Evolutionary conservation across 2,797 vertebrate genomes (phyloP).

Genomic region (Channallabes apus): DNA sequence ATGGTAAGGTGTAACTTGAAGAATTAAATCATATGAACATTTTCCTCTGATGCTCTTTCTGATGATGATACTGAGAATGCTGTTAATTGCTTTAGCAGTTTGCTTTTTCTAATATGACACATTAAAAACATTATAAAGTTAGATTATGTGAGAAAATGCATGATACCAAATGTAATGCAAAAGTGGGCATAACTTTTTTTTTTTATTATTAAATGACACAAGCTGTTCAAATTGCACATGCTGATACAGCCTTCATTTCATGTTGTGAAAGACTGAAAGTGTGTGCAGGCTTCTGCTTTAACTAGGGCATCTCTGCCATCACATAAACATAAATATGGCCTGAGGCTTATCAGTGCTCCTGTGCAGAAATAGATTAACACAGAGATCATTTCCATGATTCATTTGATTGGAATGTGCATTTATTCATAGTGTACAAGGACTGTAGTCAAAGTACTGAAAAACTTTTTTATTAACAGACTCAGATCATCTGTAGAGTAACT

Average conservation of each 20-base stretch:
- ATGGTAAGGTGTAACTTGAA: neutral
- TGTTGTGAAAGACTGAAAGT: slow-evolving; percentile 3
- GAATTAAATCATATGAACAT: neutral
- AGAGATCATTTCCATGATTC: neutral
- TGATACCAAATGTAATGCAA: too few species aligned
- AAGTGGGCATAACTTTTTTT: too few species aligned
- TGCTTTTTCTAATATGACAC: neutral
- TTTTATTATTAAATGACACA: too few species aligned
- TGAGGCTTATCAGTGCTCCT: slow-evolving; percentile 8
- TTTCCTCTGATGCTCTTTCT: neutral
- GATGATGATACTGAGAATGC: neutral
- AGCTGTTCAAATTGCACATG: too few species aligned
- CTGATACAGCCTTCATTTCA: neutral
- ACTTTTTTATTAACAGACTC: too few species aligned
- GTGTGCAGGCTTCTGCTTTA: slow-evolving; percentile 23
- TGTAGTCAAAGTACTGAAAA: too few species aligned
- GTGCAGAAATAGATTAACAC: neutral
- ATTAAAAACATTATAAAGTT: neutral
- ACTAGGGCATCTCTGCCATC: slow-evolving; percentile 28
- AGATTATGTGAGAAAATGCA: neutral
- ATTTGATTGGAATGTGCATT: neutral
- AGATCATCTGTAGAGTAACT: too few species aligned
- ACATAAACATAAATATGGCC: slow-evolving; percentile 34
- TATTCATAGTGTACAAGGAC: neutral
- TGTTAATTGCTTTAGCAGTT: neutral